A percentile compares a stretch with the other conserved stretches of the same genome.
These are phyloP conservation scores for Pseudotriccus pelzelni DNA, from an alignment of 2,797 vertebrate genomes.

Conservation along the genomic window DNA sequence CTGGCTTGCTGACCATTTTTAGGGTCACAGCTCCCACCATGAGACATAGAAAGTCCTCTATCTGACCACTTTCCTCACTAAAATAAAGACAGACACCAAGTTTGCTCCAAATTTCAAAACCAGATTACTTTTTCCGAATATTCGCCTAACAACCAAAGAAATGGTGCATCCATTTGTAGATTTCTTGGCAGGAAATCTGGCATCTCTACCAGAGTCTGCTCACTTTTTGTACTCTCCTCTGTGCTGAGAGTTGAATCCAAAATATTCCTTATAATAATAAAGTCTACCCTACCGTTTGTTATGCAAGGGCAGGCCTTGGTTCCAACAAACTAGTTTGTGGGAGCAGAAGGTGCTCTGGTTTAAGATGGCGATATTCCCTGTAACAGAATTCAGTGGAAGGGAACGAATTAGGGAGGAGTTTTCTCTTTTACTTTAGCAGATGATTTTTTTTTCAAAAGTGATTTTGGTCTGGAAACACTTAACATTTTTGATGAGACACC, in stretches of 20 bases:
- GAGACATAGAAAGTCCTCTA: not conserved
- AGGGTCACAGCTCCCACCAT: not conserved
- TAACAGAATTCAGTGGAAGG: not conserved
- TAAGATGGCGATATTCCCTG: not conserved
- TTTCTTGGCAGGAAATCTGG: not conserved
- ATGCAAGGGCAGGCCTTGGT: not conserved
- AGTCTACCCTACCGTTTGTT: not conserved
- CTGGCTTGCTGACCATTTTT: not conserved
- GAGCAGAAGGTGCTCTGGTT: not conserved
- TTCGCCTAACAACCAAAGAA: not conserved
- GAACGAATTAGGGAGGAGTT: not conserved
- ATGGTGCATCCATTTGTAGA: not conserved
- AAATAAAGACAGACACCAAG: not conserved
- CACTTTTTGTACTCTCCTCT: not conserved
- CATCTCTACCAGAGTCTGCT: not conserved
- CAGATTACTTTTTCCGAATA: not conserved
- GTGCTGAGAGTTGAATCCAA: not conserved
- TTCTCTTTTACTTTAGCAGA: not conserved
- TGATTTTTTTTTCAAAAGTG: not conserved
- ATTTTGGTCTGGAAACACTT: slow-evolving; percentile 33
- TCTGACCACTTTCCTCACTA: not conserved
- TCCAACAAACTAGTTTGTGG: not conserved
- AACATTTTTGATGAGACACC: slow-evolving; percentile 34
- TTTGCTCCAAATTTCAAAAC: not conserved
- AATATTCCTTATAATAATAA: not conserved